Percentiles rank a stretch among this genome's conserved stretches.
These are phyloP conservation scores for Meriones psammophilus DNA, from an alignment of 2,797 vertebrate species.

Conservation along the genomic window DNA sequence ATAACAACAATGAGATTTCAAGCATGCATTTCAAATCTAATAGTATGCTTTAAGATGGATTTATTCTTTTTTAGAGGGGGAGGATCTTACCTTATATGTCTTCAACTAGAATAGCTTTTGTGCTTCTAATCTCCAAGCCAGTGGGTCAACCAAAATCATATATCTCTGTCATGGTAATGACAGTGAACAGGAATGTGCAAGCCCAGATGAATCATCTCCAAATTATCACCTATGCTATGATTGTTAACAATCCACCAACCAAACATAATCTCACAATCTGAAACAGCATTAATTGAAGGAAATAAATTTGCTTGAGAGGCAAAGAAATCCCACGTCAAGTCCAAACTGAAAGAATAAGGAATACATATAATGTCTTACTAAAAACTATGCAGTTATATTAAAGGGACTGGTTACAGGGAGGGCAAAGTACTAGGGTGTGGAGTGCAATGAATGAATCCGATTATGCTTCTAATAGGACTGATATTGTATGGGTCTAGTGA, in stretches of 20 bases:
- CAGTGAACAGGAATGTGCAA: neutral
- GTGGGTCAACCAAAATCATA: neutral
- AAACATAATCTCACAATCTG: conserved; percentile 9
- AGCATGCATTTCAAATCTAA: conserved; percentile 40
- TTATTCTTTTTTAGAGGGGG: neutral
- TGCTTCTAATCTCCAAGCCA: neutral
- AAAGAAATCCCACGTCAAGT: neutral
- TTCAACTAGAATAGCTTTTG: neutral
- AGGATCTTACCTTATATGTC: neutral
- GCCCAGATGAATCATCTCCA: conserved; percentile 19
- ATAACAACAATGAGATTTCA: conserved; percentile 31
- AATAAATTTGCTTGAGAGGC: neutral
- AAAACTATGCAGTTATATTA: conserved; percentile 5
- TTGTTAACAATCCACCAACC: neutral
- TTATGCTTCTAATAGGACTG: neutral
- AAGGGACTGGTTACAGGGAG: neutral
- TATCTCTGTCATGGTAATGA: neutral
- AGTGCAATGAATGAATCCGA: neutral
- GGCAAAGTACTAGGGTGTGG: neutral
- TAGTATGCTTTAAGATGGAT: neutral
- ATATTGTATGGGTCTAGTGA: neutral
- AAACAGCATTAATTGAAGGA: conserved; percentile 34
- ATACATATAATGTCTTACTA: neutral
- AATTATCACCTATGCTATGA: neutral
- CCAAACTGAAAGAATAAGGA: neutral